phyloP scores from a whole-genome alignment of 1,140 invertebrate genomes.

The Nephila pilipes region DNA sequence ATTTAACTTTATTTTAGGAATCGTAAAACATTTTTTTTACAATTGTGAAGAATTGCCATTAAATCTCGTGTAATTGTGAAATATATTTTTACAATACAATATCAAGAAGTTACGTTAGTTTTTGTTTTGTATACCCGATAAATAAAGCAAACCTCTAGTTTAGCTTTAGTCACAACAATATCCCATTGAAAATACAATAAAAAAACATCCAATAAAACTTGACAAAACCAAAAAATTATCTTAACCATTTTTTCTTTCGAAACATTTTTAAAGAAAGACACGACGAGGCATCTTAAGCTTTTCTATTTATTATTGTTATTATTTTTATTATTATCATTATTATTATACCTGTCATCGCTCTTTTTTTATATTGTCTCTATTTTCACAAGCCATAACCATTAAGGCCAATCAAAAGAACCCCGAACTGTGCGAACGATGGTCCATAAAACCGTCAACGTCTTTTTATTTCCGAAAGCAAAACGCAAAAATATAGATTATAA shows the following conservation, averaged over 20 bases:
- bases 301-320: constrained; percentile 53
- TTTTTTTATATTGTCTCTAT: constrained; percentile 63
- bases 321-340: constrained; percentile 56
- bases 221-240: neutral
- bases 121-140: too few species aligned
- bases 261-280: too few species aligned
- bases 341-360: constrained; percentile 60
- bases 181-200: neutral
- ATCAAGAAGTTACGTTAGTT: too few species aligned
- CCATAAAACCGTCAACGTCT: constrained; percentile 68
- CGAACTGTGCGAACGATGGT: constrained; percentile 1
- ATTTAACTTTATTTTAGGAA: too few species aligned
- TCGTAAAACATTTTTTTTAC: too few species aligned
- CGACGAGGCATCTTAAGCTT: constrained; percentile 1
- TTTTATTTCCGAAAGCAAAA: constrained; percentile 68
- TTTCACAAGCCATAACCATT: constrained; percentile 65
- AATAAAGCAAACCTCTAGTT: too few species aligned
- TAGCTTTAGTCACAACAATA: too few species aligned
- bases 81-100: too few species aligned
- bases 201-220: neutral
- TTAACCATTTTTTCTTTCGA: neutral
- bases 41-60: too few species aligned
- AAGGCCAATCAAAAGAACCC: constrained; percentile 61
- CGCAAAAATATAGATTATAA: constrained; percentile 70
- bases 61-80: too few species aligned